phyloP scores from a whole-genome alignment of 2,797 vertebrate species.

The Choloepus didactylus region DNA sequence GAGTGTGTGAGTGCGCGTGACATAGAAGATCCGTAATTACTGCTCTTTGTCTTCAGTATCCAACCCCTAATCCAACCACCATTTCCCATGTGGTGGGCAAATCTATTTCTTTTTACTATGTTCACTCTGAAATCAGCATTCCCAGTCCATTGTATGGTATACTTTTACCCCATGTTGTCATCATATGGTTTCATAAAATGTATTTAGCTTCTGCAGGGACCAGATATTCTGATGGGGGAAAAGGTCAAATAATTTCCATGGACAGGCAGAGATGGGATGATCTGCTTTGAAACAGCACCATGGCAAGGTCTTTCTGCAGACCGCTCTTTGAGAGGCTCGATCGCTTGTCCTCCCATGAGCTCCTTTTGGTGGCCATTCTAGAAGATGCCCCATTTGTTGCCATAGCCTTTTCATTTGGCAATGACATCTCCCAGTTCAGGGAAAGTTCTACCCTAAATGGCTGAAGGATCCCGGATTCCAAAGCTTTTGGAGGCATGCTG shows the following conservation, averaged over 20 bases:
- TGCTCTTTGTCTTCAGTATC: constrained; percentile 41
- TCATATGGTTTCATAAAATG: constrained; percentile 72
- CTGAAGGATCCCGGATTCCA: constrained; percentile 17
- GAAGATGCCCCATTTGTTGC: neutral
- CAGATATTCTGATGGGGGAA: constrained; percentile 51
- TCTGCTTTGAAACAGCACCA: neutral
- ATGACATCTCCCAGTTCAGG: neutral
- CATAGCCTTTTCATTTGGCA: neutral
- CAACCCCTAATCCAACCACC: constrained; percentile 72
- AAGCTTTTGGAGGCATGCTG: constrained; percentile 54
- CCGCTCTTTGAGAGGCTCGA: neutral
- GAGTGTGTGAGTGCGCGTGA: neutral
- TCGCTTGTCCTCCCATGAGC: neutral
- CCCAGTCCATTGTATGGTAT: constrained; percentile 23
- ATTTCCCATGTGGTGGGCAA: constrained; percentile 63
- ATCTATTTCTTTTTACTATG: constrained; percentile 73
- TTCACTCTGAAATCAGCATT: constrained; percentile 71
- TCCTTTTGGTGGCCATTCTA: neutral
- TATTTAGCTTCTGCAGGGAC: neutral
- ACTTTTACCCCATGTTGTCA: constrained; percentile 17
- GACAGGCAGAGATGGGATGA: constrained; percentile 57
- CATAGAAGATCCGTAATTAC: neutral
- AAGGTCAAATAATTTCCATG: constrained; percentile 57
- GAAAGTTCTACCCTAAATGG: neutral
- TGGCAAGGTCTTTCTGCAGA: neutral